phyloP scores from a whole-genome alignment of 2,797 vertebrate genomes.

The Helicolenus hilgendorfi region DNA sequence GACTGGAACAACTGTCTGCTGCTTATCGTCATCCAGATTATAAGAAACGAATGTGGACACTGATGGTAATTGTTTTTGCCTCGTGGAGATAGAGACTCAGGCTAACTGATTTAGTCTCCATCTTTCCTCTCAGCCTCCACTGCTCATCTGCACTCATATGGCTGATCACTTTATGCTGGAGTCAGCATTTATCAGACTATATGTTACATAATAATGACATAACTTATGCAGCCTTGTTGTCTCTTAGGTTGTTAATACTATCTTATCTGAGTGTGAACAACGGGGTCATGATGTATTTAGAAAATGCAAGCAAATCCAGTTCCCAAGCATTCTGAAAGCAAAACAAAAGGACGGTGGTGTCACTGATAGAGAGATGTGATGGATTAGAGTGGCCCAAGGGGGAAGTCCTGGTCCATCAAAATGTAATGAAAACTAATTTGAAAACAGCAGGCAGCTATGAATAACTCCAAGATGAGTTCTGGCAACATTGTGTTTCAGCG shows the following conservation, averaged over 20 bases:
- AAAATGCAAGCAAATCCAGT: constrained; percentile 6
- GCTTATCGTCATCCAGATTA: constrained; percentile 72
- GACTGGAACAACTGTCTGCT: constrained; percentile 50
- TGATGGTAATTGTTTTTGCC: constrained; percentile 73
- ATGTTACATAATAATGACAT: background rate
- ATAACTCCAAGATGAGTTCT: constrained; percentile 67
- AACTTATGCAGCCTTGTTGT: background rate
- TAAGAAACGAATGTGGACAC: constrained; percentile 70
- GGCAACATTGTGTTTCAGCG: constrained; percentile 58
- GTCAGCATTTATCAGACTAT: constrained; percentile 5
- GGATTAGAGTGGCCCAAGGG: constrained; percentile 77
- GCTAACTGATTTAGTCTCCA: constrained; percentile 52
- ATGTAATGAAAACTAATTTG: constrained; percentile 85
- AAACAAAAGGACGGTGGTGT: constrained; percentile 71
- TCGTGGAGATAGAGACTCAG: constrained; percentile 44
- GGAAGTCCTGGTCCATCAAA: constrained; percentile 82
- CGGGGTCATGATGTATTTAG: background rate
- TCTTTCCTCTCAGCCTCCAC: constrained; percentile 36
- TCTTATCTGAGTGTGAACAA: background rate
- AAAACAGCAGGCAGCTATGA: constrained; percentile 78
- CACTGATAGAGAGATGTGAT: constrained; percentile 73
- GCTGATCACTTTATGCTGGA: background rate
- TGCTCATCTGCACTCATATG: constrained; percentile 18
- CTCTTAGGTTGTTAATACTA: background rate
- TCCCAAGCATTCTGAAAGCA: constrained; percentile 7